Conservation (phyloP, 2,113 vertebrate genomes). For the Urocolius indicus region DNA sequence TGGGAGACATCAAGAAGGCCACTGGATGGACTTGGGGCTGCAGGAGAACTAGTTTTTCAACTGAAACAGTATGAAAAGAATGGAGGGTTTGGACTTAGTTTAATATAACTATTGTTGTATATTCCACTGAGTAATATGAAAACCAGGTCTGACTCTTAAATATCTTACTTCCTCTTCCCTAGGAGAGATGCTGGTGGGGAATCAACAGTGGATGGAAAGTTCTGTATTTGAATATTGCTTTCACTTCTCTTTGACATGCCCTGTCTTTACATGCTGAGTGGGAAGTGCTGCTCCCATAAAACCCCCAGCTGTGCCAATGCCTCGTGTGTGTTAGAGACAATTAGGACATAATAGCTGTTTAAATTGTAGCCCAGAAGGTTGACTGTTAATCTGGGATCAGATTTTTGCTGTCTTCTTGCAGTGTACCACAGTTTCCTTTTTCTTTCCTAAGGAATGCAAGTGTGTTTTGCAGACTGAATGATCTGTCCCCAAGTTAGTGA, state of each 20-base stretch:
- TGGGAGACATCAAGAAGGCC: not conserved
- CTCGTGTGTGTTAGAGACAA: not conserved
- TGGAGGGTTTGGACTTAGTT: too few relatives aligned
- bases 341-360: not conserved
- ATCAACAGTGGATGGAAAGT: not conserved
- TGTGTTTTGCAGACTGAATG: not conserved
- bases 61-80: not conserved
- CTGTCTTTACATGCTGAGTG: not conserved
- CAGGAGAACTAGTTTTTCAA: not conserved
- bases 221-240: not conserved
- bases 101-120: not conserved
- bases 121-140: not conserved
- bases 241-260: not conserved
- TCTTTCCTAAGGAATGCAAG: too few relatives aligned
- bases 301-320: not conserved
- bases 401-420: not conserved
- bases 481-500: not conserved
- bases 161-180: constrained; percentile 32
- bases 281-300: not conserved
- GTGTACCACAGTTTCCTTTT: too few relatives aligned
- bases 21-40: not conserved
- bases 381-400: not conserved
- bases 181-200: not conserved
- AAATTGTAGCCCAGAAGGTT: not conserved
- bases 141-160: not conserved